Percentiles rank a stretch among this genome's conserved stretches.
Evolutionary conservation across 2,888 invertebrate species (phyloP).

Genomic region (Dyspetes luteomarginatus): DNA sequence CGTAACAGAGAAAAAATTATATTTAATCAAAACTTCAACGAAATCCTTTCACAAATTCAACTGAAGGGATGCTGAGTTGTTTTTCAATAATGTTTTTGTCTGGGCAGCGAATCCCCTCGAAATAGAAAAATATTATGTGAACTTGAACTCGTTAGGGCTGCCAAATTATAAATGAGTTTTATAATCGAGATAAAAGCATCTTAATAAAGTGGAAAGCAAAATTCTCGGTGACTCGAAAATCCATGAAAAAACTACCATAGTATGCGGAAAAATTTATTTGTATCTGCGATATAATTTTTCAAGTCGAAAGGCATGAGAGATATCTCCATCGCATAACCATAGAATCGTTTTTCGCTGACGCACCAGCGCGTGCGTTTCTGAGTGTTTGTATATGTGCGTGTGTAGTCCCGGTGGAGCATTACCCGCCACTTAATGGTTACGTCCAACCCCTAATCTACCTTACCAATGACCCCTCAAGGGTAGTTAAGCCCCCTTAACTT

Average conservation of each 20-base stretch:
- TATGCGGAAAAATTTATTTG: slow-evolving; percentile 6
- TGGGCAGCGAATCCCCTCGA: too few relatives aligned
- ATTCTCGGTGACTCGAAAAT: too few relatives aligned
- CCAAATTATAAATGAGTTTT: too few relatives aligned
- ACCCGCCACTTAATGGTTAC: slow-evolving; percentile 76
- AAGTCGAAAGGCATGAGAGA: slow-evolving; percentile 35
- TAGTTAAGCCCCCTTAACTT: slow-evolving; percentile 71
- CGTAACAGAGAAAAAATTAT: too few relatives aligned
- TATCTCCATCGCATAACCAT: slow-evolving; percentile 46
- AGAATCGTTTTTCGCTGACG: slow-evolving; percentile 52
- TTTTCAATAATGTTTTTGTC: too few relatives aligned
- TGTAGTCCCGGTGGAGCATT: slow-evolving; percentile 58
- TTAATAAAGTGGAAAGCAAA: neutral
- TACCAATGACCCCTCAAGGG: slow-evolving; percentile 74
- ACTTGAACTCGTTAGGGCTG: too few relatives aligned
- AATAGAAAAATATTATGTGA: too few relatives aligned
- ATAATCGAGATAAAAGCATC: too few relatives aligned
- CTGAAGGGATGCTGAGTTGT: too few relatives aligned
- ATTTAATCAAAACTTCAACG: too few relatives aligned
- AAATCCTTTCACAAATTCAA: too few relatives aligned
- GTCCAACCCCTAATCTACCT: slow-evolving; percentile 79
- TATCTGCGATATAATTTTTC: slow-evolving; percentile 44
- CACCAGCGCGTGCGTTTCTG: slow-evolving; percentile 25
- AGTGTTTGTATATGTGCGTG: slow-evolving; percentile 3
- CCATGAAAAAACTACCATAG: neutral